A percentile compares a stretch with the other conserved stretches of the same genome.
Evolutionary conservation across 2,888 invertebrate genomes (phyloP).

Genomic region (Noctua janthina): DNA sequence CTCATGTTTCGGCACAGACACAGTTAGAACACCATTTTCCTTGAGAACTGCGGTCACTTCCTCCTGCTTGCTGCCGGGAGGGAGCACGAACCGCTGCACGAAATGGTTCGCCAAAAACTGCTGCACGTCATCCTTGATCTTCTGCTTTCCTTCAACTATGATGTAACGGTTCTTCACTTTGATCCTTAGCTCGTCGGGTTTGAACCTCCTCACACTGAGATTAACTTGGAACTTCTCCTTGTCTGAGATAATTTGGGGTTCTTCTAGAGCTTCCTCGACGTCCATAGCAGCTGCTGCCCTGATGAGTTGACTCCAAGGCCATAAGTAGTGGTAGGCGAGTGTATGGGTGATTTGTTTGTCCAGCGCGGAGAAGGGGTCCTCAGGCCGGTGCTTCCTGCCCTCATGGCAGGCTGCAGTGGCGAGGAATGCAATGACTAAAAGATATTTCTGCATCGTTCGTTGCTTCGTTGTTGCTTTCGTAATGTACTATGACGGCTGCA

Average conservation of each 20-base stretch:
- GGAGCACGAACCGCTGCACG: slow-evolving; percentile 84
- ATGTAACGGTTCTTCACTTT: slow-evolving; percentile 86
- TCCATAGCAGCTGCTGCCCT: slow-evolving; percentile 81
- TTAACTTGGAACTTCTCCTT: slow-evolving; percentile 80
- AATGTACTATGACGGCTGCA: slow-evolving; percentile 74
- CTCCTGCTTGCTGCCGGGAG: slow-evolving; percentile 82
- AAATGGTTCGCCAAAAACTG: slow-evolving; percentile 85
- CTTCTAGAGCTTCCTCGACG: slow-evolving; percentile 79
- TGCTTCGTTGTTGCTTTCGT: slow-evolving; percentile 78
- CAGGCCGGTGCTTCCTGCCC: slow-evolving; percentile 72
- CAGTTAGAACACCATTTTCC: slow-evolving; percentile 80
- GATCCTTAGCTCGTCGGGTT: slow-evolving; percentile 84
- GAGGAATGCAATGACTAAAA: slow-evolving; percentile 75
- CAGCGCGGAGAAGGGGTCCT: slow-evolving; percentile 82
- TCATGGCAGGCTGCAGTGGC: slow-evolving; percentile 74
- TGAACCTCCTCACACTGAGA: slow-evolving; percentile 81
- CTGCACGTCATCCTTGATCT: slow-evolving; percentile 75
- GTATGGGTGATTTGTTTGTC: slow-evolving; percentile 84
- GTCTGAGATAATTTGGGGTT: slow-evolving; percentile 83
- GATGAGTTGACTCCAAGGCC: slow-evolving; percentile 87
- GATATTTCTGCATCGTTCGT: slow-evolving; percentile 80
- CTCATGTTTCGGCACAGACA: slow-evolving; percentile 84
- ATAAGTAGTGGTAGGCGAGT: slow-evolving; percentile 82
- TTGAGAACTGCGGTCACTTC: slow-evolving; percentile 84
- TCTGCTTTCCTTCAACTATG: slow-evolving; percentile 83